These are phyloP conservation scores for Peromyscus californicus DNA, from an alignment of 2,113 vertebrate genomes.

Conservation along the genomic window DNA sequence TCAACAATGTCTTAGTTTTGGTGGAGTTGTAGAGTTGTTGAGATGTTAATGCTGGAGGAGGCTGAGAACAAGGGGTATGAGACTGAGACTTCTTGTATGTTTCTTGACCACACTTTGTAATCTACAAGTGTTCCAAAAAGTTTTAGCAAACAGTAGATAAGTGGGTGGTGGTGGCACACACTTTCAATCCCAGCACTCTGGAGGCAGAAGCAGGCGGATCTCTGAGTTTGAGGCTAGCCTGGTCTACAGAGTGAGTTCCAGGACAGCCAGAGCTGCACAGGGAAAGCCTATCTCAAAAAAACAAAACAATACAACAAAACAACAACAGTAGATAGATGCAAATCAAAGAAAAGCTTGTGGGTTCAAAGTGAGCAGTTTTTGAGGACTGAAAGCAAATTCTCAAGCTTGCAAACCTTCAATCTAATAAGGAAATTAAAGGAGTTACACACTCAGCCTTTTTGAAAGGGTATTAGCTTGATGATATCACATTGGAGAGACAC, in stretches of 20 bases:
- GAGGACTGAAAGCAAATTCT: not conserved
- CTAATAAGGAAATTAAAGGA: not conserved
- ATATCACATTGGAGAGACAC: not conserved
- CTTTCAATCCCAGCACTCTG: not conserved
- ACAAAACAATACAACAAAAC: not conserved
- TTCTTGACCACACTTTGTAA: not conserved
- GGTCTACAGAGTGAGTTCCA: not conserved
- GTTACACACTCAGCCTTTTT: not conserved
- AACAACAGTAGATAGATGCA: not conserved
- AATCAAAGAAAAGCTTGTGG: not conserved
- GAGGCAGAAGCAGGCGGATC: not conserved
- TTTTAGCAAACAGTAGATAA: not conserved
- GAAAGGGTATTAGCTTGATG: not conserved
- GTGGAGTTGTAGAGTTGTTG: not conserved
- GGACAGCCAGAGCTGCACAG: not conserved
- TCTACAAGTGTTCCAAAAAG: not conserved
- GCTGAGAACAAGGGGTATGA: not conserved
- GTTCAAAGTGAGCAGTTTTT: not conserved
- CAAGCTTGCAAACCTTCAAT: not conserved
- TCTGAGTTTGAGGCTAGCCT: not conserved
- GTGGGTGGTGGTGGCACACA: not conserved
- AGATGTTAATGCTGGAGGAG: not conserved
- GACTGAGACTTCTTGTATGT: not conserved
- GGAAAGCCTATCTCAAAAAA: not conserved
- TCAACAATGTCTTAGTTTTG: not conserved